Evolutionary conservation across 1,140 invertebrate genomes (phyloP).

Genomic region (Drosophila paulistorum): DNA sequence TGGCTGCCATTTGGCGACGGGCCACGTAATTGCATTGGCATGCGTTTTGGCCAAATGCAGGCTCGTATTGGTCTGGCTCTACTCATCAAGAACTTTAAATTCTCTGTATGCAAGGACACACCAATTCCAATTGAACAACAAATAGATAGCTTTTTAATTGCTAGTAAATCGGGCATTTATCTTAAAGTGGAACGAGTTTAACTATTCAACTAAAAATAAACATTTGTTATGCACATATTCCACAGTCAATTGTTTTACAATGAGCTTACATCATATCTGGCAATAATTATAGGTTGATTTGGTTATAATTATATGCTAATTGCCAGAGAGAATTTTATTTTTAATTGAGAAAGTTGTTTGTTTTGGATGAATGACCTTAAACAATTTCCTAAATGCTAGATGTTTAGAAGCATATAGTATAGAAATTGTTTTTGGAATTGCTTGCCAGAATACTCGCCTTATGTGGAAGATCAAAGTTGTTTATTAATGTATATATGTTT

Average conservation of each 20-base stretch:
- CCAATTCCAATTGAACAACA: slow-evolving; percentile 56
- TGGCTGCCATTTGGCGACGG: slow-evolving; percentile 86
- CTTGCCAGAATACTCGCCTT: background rate
- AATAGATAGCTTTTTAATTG: slow-evolving; percentile 48
- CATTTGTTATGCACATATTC: slow-evolving; percentile 5
- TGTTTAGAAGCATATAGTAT: background rate
- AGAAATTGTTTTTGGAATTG: background rate
- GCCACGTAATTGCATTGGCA: slow-evolving; percentile 83
- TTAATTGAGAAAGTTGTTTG: background rate
- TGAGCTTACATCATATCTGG: no score
- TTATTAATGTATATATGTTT: no score
- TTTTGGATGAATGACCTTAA: slow-evolving; percentile 1
- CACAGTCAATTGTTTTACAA: no score
- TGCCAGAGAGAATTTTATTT: no score
- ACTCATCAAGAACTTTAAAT: slow-evolving; percentile 77
- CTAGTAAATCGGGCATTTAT: slow-evolving; percentile 57
- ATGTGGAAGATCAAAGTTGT: background rate
- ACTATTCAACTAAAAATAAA: background rate
- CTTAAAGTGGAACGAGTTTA: slow-evolving; percentile 60
- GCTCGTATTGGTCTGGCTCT: slow-evolving; percentile 85
- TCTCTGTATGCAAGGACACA: slow-evolving; percentile 74
- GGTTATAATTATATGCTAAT: no score
- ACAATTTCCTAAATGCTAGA: background rate
- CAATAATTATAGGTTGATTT: no score
- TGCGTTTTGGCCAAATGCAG: slow-evolving; percentile 87